Percentiles rank a stretch among this genome's conserved stretches.
Evolutionary conservation across 2,888 invertebrate species (phyloP).

Genomic region (Macaria liturata): DNA sequence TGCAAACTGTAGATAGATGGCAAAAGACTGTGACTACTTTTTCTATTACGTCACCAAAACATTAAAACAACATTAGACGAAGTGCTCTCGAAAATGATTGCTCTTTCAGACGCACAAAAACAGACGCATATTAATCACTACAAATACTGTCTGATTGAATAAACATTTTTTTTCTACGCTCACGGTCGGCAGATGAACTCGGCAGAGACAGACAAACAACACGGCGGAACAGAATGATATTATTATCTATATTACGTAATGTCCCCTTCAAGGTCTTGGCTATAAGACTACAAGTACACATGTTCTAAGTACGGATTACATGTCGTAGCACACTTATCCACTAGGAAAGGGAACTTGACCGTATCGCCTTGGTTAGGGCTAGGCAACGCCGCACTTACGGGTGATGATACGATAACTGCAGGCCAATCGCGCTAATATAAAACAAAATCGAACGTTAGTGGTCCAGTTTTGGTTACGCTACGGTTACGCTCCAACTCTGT

Average conservation of each 20-base stretch:
- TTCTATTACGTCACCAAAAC: background rate
- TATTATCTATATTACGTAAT: constrained; percentile 49
- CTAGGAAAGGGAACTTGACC: too few relatives aligned
- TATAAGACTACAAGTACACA: constrained; percentile 6
- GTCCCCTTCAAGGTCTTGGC: constrained; percentile 50
- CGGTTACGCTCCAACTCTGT: too few relatives aligned
- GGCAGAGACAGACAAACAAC: constrained; percentile 46
- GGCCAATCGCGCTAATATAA: too few relatives aligned
- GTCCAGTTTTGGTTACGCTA: too few relatives aligned
- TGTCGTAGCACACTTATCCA: background rate
- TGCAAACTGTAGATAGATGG: too few relatives aligned
- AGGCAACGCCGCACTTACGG: too few relatives aligned
- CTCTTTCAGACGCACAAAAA: constrained; percentile 12
- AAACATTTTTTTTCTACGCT: constrained; percentile 53
- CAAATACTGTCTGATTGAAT: constrained; percentile 32
- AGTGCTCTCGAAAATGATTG: constrained; percentile 2
- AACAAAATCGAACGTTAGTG: too few relatives aligned
- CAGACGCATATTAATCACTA: constrained; percentile 14
- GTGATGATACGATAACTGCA: too few relatives aligned
- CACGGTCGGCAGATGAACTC: constrained; percentile 70
- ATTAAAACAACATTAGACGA: constrained; percentile 5
- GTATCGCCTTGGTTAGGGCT: too few relatives aligned
- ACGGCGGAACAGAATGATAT: constrained; percentile 61
- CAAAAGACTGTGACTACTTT: too few relatives aligned
- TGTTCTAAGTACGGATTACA: constrained; percentile 7